Conservation (phyloP, 2,113 vertebrate species). For the Pedionomus torquatus region DNA sequence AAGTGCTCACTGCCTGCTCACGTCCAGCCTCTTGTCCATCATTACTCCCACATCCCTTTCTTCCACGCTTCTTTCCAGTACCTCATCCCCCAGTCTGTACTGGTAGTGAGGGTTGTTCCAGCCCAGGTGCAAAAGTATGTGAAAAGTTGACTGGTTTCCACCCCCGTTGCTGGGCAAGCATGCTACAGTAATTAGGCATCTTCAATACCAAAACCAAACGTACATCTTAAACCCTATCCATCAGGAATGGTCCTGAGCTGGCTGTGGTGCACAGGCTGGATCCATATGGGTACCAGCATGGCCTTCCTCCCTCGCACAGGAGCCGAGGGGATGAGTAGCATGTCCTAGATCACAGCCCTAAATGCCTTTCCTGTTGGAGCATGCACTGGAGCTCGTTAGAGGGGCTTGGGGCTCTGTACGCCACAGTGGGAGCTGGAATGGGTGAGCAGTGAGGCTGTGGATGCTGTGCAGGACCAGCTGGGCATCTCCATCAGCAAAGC, state of each 20-base stretch:
- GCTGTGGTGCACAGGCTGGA: rapidly evolving
- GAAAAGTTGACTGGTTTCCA: neutral
- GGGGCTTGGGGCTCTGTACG: rapidly evolving
- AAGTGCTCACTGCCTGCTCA: no score
- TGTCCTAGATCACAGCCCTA: neutral
- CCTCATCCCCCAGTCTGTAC: no score
- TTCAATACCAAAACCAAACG: neutral
- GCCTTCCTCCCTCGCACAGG: rapidly evolving
- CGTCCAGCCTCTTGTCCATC: no score
- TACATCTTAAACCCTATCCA: neutral
- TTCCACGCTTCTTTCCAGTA: no score
- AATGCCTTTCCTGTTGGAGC: neutral
- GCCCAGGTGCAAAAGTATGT: neutral
- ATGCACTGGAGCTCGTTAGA: neutral
- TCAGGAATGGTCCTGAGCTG: neutral
- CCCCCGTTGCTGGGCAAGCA: neutral
- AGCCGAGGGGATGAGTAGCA: rapidly evolving
- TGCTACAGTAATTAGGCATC: neutral
- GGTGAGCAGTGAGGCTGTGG: rapidly evolving
- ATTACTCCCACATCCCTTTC: no score
- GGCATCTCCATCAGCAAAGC: neutral
- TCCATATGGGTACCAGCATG: rapidly evolving
- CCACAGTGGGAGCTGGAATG: neutral
- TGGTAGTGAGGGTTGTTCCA: no score
- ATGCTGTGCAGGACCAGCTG: neutral